phyloP scores from a whole-genome alignment of 1,140 invertebrate species.

The Frieseomelitta varia region DNA sequence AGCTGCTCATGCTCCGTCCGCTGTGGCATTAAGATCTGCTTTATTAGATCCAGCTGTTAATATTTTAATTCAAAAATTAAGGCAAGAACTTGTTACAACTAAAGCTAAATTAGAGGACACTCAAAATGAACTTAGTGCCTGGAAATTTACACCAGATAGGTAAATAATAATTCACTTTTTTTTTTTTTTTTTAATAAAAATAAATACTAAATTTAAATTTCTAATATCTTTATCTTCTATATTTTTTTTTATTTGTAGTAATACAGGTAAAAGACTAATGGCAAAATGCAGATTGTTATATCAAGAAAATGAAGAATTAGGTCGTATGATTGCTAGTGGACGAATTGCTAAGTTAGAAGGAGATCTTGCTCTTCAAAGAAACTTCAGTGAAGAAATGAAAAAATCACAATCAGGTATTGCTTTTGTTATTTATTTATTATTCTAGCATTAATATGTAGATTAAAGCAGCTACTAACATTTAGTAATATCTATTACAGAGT shows the following conservation, averaged over 20 bases:
- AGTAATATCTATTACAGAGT: conserved; percentile 84
- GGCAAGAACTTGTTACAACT: conserved; percentile 94
- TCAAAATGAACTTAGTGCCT: conserved; percentile 98
- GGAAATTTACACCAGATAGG: conserved; percentile 99
- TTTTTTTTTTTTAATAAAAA: conserved; percentile 20
- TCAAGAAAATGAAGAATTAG: conserved; percentile 99
- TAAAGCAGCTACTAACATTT: conserved; percentile 24
- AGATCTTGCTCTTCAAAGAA: conserved; percentile 97
- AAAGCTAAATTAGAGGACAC: conserved; percentile 97
- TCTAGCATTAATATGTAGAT: not conserved
- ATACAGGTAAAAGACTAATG: conserved; percentile 98
- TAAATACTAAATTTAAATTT: conserved; percentile 7
- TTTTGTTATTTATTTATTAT: not conserved
- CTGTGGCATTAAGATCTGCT: conserved; percentile 89
- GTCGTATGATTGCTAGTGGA: conserved; percentile 97
- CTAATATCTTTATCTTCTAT: conserved; percentile 26
- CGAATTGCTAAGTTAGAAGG: conserved; percentile 97
- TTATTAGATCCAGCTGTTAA: conserved; percentile 98
- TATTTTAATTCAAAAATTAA: conserved; percentile 94
- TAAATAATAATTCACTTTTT: conserved; percentile 69
- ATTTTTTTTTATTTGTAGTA: conserved; percentile 82
- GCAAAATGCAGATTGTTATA: conserved; percentile 97
- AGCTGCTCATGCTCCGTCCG: conserved; percentile 90
- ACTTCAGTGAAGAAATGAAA: conserved; percentile 97
- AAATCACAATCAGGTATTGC: conserved; percentile 96